These are phyloP conservation scores for Pavo muticus DNA, from an alignment of 2,113 vertebrate species.

Conservation along the genomic window DNA sequence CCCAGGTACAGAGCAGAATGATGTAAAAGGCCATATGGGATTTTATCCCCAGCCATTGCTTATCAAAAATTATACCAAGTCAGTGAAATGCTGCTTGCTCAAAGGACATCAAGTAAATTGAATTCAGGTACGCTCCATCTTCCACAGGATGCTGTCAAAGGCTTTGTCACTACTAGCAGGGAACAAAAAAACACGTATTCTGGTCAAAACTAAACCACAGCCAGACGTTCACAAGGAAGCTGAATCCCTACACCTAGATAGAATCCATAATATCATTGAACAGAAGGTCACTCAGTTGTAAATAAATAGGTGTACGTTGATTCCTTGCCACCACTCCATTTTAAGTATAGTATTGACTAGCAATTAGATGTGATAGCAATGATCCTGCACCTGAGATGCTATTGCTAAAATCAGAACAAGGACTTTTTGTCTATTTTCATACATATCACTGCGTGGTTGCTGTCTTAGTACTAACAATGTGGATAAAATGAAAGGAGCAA, in stretches of 20 bases:
- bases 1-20: neutral
- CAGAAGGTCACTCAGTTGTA: constrained; percentile 52
- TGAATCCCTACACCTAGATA: neutral
- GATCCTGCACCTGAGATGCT: constrained; percentile 1
- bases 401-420: neutral
- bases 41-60: neutral
- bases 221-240: neutral
- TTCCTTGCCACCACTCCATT: constrained; percentile 21
- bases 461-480: neutral
- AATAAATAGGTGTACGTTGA: constrained; percentile 50
- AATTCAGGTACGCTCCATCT: constrained; percentile 12
- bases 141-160: constrained; percentile 28
- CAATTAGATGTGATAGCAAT: neutral
- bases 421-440: neutral
- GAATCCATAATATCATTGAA: constrained; percentile 10
- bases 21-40: neutral
- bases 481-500: neutral
- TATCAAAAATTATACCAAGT: constrained; percentile 6
- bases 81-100: constrained; percentile 41
- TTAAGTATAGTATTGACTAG: neutral
- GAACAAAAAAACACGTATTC: constrained; percentile 7
- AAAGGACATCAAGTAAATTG: constrained; percentile 53
- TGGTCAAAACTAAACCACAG: neutral
- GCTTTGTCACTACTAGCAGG: constrained; percentile 20
- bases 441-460: neutral